Evolutionary conservation across 2,797 vertebrate genomes (phyloP), one percentile per base, ranked within the genome.

Genomic region (Lepus oiostolus): DNA sequence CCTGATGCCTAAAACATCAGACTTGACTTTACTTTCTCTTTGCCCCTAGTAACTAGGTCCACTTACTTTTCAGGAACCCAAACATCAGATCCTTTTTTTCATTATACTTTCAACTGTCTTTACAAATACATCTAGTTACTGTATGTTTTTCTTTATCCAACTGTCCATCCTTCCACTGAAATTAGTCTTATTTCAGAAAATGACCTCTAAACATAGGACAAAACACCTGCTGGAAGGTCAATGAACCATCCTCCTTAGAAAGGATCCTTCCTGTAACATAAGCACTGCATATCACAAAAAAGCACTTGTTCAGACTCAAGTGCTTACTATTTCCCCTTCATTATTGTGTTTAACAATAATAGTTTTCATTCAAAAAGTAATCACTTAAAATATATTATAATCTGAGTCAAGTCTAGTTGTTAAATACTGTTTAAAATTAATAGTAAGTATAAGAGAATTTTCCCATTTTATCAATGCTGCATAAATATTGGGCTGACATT

Each of bases 401-500:
- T 86, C 42, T 75, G 60, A 26, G 35, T 72, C 71, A 87, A 71
- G 10, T 83, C 26, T 35, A 93, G 52, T 35, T 92, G 84, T 42
- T 82, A 90, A 90, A 76, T 79, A 77, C 28, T 90, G 79, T 74
- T 65, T 75, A 90, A 83, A 94, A 91, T 84, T 92, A 76, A 91
- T 6, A 86, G 63, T 14, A 83, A 11, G 32, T 70, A 0, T 77
- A 85, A 93, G 42, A 84, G n/a, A 81, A 88, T 38, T 89, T 90
- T 87, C 35, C 35, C 71, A 91, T 87, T 54, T 76, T 91, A 94
- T 8, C 65, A 80, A 91, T 62, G 62, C 70, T 80, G 67, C 67
- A 89, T 60, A 86, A 85, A 88, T 60, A 92, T 5, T 58, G 19
- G 54, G 54, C 19, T 58, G 17, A 58, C 19, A 19, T 58, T 58